phyloP scores from a whole-genome alignment of 2,888 invertebrate species.

The Encarsia formosa region DNA sequence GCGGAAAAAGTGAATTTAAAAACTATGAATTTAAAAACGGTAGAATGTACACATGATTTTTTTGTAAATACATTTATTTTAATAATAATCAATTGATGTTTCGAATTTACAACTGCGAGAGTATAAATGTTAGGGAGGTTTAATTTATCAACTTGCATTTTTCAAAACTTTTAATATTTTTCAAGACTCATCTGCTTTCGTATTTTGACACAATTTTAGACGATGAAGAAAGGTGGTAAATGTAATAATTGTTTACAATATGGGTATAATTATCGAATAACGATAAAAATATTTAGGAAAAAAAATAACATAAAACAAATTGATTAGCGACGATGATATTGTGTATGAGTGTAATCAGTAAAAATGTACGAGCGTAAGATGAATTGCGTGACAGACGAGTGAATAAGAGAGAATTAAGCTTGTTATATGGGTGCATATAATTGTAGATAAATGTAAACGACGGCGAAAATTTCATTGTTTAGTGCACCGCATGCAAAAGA shows the following conservation, averaged over 20 bases:
- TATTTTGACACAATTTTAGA: slow-evolving; percentile 17
- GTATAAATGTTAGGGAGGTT: too few species aligned
- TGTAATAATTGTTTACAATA: slow-evolving; percentile 45
- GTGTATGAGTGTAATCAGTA: slow-evolving; percentile 24
- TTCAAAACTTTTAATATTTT: slow-evolving; percentile 3
- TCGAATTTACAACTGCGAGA: too few species aligned
- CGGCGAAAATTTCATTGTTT: slow-evolving; percentile 24
- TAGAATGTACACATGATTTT: too few species aligned
- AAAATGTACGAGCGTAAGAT: slow-evolving; percentile 1
- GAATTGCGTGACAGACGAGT: slow-evolving; percentile 1
- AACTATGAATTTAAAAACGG: too few species aligned
- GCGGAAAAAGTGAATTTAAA: too few species aligned
- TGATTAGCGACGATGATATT: slow-evolving; percentile 18
- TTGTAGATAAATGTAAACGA: slow-evolving; percentile 29
- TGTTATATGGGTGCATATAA: slow-evolving; percentile 27
- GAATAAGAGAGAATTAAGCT: slow-evolving; percentile 10
- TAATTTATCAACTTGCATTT: too few species aligned
- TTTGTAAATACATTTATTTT: too few species aligned
- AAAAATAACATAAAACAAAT: not conserved
- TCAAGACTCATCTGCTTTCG: slow-evolving; percentile 17
- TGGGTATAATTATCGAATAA: slow-evolving; percentile 26
- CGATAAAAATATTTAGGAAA: slow-evolving; percentile 24
- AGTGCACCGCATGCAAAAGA: slow-evolving; percentile 24
- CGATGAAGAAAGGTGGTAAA: slow-evolving; percentile 32
- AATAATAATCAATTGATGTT: too few species aligned